Conservation (phyloP, 2,888 invertebrate genomes). For the Caenorhabditis sp. region DNA sequence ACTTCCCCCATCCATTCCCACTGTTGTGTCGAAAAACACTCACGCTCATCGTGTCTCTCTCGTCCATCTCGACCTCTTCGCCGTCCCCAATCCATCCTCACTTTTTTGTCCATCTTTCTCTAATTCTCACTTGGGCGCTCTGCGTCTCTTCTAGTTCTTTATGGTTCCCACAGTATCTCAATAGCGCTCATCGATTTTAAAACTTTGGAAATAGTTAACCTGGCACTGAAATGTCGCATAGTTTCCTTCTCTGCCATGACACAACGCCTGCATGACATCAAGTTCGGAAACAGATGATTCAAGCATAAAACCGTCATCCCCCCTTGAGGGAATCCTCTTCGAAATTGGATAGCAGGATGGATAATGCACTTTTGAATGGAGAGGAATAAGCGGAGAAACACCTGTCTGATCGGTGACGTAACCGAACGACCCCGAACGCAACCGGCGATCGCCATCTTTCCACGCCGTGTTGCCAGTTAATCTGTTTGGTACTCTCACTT, state of each 20-base stretch:
- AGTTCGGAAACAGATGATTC: not conserved
- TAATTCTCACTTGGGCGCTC: not conserved
- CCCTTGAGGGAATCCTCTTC: not conserved
- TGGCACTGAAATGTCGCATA: not conserved
- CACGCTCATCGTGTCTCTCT: conserved; percentile 4
- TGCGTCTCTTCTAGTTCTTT: conserved; percentile 10
- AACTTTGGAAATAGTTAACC: not conserved
- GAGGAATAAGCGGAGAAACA: not conserved
- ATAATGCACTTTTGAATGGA: conserved; percentile 6
- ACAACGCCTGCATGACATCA: not conserved
- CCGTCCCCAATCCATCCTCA: conserved; percentile 2
- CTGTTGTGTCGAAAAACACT: conserved; percentile 37
- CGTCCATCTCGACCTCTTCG: not conserved
- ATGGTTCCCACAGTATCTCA: conserved; percentile 5
- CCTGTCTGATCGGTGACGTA: conserved; percentile 1
- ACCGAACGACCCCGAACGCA: not conserved
- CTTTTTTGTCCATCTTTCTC: conserved; percentile 14
- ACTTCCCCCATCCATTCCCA: conserved; percentile 6
- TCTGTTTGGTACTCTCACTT: not conserved
- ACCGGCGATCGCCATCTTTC: not conserved
- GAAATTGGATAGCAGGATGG: not conserved
- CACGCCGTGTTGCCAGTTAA: not conserved
- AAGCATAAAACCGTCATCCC: not conserved
- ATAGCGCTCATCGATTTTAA: conserved; percentile 16
- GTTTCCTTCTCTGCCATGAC: not conserved